phyloP scores from a whole-genome alignment of 2,113 vertebrate species.

The Pseudorhombus dupliciocellatus region DNA sequence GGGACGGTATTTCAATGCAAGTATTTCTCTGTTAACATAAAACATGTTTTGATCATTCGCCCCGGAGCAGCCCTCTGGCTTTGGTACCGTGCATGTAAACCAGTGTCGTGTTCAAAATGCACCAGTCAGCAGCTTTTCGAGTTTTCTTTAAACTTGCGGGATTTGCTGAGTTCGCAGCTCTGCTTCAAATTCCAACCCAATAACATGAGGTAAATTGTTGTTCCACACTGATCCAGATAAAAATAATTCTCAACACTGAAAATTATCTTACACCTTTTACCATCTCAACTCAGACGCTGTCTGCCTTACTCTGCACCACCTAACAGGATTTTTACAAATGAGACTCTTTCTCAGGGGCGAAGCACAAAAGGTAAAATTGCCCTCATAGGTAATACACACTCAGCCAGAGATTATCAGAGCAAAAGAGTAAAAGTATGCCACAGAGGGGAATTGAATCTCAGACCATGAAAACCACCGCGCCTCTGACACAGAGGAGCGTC shows the following conservation, averaged over 20 bases:
- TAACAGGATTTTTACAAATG: constrained; percentile 2
- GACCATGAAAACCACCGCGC: neutral
- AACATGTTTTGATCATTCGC: constrained; percentile 66
- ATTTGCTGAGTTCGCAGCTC: constrained; percentile 62
- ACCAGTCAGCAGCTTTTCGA: constrained; percentile 64
- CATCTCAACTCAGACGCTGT: constrained; percentile 12
- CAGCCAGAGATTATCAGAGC: neutral
- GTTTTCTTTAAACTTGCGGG: constrained; percentile 61
- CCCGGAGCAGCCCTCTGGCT: constrained; percentile 62
- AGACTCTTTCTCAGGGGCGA: neutral
- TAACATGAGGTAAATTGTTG: constrained; percentile 62
- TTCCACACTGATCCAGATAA: constrained; percentile 50
- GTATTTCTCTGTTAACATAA: constrained; percentile 54
- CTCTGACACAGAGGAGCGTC: neutral
- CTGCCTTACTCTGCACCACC: constrained; percentile 31
- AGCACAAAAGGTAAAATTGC: constrained; percentile 5
- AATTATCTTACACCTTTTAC: constrained; percentile 31
- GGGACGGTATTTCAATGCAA: constrained; percentile 30
- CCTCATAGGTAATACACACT: neutral
- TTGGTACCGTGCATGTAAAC: constrained; percentile 51
- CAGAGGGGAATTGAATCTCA: neutral
- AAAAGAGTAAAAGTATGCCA: neutral
- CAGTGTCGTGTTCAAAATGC: constrained; percentile 52
- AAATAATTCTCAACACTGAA: constrained; percentile 34
- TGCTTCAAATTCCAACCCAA: constrained; percentile 57